Conservation (phyloP, 2,888 invertebrate species). For the Thalpophila matura region DNA sequence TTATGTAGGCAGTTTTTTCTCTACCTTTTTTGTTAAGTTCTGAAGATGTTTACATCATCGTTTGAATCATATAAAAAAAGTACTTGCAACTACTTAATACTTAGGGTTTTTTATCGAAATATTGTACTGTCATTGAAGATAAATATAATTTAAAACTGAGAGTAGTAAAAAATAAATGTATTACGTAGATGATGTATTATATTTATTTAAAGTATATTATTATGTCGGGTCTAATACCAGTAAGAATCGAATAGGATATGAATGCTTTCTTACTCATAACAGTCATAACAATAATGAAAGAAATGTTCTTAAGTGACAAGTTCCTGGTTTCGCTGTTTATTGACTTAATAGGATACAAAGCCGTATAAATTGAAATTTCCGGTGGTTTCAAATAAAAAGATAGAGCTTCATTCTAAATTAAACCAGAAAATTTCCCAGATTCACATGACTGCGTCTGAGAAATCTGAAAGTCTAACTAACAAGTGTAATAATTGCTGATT, state of each 20-base stretch:
- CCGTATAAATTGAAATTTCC: conserved; percentile 85
- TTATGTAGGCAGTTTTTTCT: conserved; percentile 23
- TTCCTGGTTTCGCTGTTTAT: conserved; percentile 80
- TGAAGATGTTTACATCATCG: conserved; percentile 42
- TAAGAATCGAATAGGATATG: not conserved
- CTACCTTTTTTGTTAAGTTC: conserved; percentile 30
- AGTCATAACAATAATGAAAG: conserved; percentile 42
- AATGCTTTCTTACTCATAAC: conserved; percentile 18
- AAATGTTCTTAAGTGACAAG: conserved; percentile 76
- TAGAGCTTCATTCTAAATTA: conserved; percentile 45
- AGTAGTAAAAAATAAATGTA: conserved; percentile 39
- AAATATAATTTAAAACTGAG: conserved; percentile 29
- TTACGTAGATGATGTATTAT: conserved; percentile 5
- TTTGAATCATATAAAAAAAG: conserved; percentile 24
- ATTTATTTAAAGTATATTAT: not conserved
- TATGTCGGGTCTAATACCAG: not conserved
- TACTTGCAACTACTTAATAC: conserved; percentile 10
- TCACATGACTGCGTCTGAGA: conserved; percentile 42
- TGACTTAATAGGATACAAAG: conserved; percentile 77
- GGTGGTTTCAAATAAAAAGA: conserved; percentile 72
- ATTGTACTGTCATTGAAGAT: conserved; percentile 48
- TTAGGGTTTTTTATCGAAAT: conserved; percentile 16
- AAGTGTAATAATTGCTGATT: conserved; percentile 50
- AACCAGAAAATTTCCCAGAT: conserved; percentile 35
- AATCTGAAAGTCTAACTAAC: conserved; percentile 53